Evolutionary conservation across 2,113 vertebrate genomes (phyloP).

Genomic region (Crotalus viridis): DNA sequence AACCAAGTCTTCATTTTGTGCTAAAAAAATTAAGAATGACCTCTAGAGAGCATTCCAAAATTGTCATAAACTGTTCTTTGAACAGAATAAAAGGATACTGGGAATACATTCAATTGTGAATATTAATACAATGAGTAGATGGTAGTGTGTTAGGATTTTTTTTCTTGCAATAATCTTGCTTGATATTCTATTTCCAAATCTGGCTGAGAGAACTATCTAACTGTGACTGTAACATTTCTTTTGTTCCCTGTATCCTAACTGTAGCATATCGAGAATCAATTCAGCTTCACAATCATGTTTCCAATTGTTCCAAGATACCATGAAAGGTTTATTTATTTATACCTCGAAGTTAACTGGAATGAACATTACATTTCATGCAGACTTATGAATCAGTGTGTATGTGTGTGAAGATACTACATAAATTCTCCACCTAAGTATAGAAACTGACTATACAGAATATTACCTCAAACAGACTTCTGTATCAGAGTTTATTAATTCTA

Average conservation of each 20-base stretch:
- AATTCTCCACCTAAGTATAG: neutral
- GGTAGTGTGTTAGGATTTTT: neutral
- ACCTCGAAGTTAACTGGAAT: constrained; percentile 38
- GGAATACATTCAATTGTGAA: neutral
- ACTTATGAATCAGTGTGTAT: neutral
- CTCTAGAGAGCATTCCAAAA: neutral
- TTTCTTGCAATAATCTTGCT: constrained; percentile 28
- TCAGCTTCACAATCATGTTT: constrained; percentile 63
- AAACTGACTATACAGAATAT: neutral
- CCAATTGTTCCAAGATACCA: constrained; percentile 57
- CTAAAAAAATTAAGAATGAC: neutral
- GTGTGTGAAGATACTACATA: neutral
- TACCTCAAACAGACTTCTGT: neutral
- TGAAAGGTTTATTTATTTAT: constrained; percentile 52
- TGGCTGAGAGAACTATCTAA: neutral
- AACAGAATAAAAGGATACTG: neutral
- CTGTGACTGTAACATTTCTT: constrained; percentile 9
- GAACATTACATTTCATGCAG: constrained; percentile 12
- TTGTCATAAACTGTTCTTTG: neutral
- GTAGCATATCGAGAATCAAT: constrained; percentile 57
- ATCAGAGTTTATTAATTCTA: constrained; percentile 16
- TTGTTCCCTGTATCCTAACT: constrained; percentile 63
- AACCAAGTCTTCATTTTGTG: neutral
- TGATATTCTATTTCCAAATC: constrained; percentile 25
- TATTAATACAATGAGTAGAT: neutral